phyloP scores from a whole-genome alignment of 2,888 invertebrate genomes.

The Siphonodentalium dalli region DNA sequence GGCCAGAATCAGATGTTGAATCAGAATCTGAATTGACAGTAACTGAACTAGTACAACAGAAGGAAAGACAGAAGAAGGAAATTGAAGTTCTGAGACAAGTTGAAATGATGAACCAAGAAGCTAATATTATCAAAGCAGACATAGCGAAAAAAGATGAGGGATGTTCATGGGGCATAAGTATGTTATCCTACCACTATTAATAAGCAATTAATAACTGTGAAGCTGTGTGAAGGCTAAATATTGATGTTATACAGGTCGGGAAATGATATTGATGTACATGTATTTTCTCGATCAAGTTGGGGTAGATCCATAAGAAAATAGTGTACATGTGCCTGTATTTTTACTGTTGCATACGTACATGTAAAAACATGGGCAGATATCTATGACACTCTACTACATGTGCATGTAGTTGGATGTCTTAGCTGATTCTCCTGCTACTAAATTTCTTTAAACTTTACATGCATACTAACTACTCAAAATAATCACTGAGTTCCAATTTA shows the following conservation, averaged over 20 bases:
- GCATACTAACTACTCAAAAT: no score
- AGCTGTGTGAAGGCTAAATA: not conserved
- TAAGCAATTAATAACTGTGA: not conserved
- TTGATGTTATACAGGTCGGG: not conserved
- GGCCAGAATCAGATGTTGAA: conserved; percentile 86
- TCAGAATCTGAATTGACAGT: conserved; percentile 81
- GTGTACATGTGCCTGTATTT: not conserved
- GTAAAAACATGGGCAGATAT: no score
- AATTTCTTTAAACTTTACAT: no score
- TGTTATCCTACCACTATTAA: no score
- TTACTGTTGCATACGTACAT: no score
- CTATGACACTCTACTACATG: no score
- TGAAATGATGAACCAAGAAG: conserved; percentile 63
- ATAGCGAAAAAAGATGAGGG: conserved; percentile 70
- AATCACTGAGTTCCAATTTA: no score
- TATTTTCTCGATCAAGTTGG: not conserved
- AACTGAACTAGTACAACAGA: conserved; percentile 62
- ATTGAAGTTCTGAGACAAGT: conserved; percentile 53
- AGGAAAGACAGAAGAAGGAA: conserved; percentile 56
- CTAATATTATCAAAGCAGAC: conserved; percentile 66
- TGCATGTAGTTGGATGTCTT: no score
- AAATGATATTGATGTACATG: no score
- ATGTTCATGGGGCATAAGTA: conserved; percentile 92
- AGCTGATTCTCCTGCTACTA: no score
- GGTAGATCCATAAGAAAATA: not conserved